phyloP scores from a whole-genome alignment of 1,140 invertebrate species.

The Coenobita brevimanus region DNA sequence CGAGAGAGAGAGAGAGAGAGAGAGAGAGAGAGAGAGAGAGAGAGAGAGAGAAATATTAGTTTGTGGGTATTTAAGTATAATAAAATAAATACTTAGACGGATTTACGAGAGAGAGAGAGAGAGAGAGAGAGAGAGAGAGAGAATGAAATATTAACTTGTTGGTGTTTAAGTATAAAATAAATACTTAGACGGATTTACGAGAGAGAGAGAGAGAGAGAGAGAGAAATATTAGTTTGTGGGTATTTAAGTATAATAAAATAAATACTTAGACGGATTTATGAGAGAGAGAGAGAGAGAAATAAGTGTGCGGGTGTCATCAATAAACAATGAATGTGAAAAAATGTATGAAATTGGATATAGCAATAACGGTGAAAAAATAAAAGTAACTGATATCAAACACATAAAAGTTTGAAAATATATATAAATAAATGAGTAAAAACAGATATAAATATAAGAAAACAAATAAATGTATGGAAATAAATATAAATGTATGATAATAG shows the following conservation, averaged over 20 bases:
- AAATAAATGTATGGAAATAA: no score
- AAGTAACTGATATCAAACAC: neutral
- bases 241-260: neutral
- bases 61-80: neutral
- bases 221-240: neutral
- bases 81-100: neutral
- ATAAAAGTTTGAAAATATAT: neutral
- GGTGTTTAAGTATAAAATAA: no score
- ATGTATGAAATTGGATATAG: neutral
- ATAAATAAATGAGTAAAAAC: no score
- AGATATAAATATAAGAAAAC: no score
- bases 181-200: no score
- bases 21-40: neutral
- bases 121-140: no score
- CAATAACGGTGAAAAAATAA: neutral
- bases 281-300: neutral
- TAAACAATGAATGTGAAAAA: neutral
- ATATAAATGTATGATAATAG: no score
- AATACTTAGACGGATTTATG: neutral
- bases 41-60: neutral
- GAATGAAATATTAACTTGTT: no score
- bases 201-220: slow-evolving; percentile 7
- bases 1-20: neutral
- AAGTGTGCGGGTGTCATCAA: neutral
- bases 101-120: no score